A percentile compares a stretch with the other conserved stretches of the same genome.
These are phyloP conservation scores for Thymelicus acteon DNA, from an alignment of 2,888 invertebrate species.

Conservation along the genomic window DNA sequence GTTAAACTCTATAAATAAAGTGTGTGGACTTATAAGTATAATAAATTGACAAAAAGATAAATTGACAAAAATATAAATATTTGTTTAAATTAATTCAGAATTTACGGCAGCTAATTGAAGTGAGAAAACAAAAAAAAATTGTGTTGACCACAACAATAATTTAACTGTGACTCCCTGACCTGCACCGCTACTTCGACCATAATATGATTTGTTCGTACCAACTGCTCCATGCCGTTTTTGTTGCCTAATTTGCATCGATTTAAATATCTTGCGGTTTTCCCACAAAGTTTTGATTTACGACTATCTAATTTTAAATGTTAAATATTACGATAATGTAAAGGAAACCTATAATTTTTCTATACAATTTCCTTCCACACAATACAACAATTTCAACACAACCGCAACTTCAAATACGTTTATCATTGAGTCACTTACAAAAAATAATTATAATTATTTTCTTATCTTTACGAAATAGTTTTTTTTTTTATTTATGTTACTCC, in stretches of 20 bases:
- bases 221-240: background rate
- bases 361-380: background rate
- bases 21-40: no score
- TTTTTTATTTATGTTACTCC: no score
- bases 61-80: no score
- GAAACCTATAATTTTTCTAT: background rate
- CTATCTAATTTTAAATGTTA: background rate
- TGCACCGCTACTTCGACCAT: no score
- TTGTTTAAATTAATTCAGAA: no score
- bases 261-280: conserved; percentile 10
- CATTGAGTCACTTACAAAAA: background rate
- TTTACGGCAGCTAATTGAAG: no score
- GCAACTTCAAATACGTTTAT: background rate
- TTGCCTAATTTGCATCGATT: background rate
- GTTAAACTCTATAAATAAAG: no score
- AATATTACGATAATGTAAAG: background rate
- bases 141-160: background rate
- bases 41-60: no score
- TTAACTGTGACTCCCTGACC: background rate
- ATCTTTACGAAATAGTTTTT: background rate
- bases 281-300: conserved; percentile 1
- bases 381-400: background rate
- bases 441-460: background rate
- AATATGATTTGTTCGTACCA: background rate
- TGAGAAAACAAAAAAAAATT: background rate